A percentile compares a stretch with the other conserved stretches of the same genome.
Conservation (phyloP, 1,140 invertebrate genomes). For the Copidosoma floridanum region DNA sequence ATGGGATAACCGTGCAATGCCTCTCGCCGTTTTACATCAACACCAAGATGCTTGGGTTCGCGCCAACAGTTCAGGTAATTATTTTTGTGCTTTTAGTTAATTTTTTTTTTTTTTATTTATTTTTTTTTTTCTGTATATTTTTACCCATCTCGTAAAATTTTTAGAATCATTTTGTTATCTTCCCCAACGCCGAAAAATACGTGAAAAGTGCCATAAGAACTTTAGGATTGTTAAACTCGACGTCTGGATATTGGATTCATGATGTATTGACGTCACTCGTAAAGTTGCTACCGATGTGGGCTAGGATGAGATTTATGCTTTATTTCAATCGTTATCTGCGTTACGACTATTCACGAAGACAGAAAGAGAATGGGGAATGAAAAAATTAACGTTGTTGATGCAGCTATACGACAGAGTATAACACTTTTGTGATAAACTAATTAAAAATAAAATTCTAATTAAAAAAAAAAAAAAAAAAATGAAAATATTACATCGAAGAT, state of each 20-base stretch:
- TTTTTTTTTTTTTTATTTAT: not conserved
- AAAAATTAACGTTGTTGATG: too few relatives aligned
- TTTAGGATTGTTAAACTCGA: constrained; percentile 7
- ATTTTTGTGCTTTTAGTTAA: not conserved
- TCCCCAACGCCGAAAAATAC: not conserved
- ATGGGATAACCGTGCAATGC: constrained; percentile 80
- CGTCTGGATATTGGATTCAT: constrained; percentile 5
- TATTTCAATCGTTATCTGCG: not conserved
- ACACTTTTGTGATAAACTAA: too few relatives aligned
- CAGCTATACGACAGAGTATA: too few relatives aligned
- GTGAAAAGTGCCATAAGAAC: constrained; percentile 2
- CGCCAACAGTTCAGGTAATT: constrained; percentile 64
- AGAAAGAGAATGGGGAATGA: too few relatives aligned
- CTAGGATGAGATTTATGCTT: not conserved
- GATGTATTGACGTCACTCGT: not conserved
- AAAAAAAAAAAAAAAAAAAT: not conserved
- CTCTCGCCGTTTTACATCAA: constrained; percentile 81
- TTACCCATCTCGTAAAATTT: not conserved
- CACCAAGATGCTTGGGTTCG: constrained; percentile 87
- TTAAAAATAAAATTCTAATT: not conserved
- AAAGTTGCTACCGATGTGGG: not conserved
- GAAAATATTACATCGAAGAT: too few relatives aligned
- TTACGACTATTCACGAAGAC: not conserved
- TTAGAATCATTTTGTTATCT: not conserved
- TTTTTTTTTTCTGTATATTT: not conserved